Evolutionary conservation across 2,888 invertebrate species (phyloP).

Genomic region (Neoaliturus tenellus): DNA sequence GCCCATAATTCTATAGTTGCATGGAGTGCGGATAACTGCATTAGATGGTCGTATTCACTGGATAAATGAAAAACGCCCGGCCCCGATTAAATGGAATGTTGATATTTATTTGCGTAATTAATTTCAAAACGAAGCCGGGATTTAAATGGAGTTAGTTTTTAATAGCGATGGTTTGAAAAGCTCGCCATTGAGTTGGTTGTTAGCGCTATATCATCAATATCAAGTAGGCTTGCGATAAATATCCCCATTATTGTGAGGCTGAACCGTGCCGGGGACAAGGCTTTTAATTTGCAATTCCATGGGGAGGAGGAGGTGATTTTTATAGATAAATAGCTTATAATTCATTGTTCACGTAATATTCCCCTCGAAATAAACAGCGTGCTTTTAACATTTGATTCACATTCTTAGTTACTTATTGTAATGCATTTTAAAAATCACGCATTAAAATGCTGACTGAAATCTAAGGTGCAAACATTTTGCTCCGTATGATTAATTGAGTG

Average conservation of each 20-base stretch:
- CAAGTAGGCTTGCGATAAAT: conserved; percentile 32
- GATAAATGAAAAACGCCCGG: neutral
- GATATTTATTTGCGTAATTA: conserved; percentile 41
- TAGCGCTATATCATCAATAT: conserved; percentile 6
- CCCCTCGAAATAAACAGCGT: no score
- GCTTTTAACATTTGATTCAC: no score
- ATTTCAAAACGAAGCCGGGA: conserved; percentile 10
- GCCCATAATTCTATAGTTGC: neutral
- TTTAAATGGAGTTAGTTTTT: conserved; percentile 25
- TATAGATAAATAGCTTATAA: no score
- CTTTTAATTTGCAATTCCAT: neutral
- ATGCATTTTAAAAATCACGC: no score
- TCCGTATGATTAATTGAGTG: no score
- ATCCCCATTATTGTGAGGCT: conserved; percentile 9
- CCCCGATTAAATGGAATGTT: conserved; percentile 5
- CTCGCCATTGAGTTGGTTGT: conserved; percentile 11
- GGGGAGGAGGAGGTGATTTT: neutral
- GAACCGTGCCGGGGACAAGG: neutral
- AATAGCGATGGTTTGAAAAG: conserved; percentile 25
- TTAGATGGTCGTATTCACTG: neutral
- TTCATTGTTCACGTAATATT: no score
- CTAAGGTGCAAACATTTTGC: no score
- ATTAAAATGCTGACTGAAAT: no score
- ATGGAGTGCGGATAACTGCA: neutral
- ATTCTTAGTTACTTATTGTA: no score